Percentiles rank a stretch among this genome's conserved stretches.
Conservation (phyloP, 1,140 invertebrate genomes). For the Magallana ariakensis region DNA sequence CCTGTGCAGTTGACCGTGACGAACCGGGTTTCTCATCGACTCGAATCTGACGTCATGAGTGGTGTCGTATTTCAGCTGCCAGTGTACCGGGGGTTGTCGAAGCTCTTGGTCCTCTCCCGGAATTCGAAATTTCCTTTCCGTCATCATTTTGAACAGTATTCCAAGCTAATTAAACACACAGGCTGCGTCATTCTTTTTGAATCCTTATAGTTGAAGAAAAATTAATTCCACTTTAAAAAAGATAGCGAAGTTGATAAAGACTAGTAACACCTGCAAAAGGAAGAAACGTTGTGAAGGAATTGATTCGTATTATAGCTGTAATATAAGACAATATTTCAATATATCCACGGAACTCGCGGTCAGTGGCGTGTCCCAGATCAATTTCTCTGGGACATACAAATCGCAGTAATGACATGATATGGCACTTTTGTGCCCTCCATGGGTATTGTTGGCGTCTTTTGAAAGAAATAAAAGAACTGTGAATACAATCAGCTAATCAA, state of each 20-base stretch:
- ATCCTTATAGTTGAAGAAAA: neutral
- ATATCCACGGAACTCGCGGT: neutral
- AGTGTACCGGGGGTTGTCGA: neutral
- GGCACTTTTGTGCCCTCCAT: neutral
- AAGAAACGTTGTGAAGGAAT: neutral
- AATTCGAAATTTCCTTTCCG: conserved; percentile 20
- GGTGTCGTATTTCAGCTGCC: conserved; percentile 38
- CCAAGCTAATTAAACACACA: neutral
- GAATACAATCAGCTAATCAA: conserved; percentile 17
- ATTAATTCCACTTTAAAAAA: too few species aligned
- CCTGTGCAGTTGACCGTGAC: conserved; percentile 32
- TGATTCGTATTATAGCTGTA: neutral
- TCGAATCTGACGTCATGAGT: conserved; percentile 42
- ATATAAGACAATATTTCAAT: neutral
- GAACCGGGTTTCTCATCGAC: conserved; percentile 22
- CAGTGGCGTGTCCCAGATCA: neutral
- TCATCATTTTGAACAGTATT: conserved; percentile 8
- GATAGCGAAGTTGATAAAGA: neutral
- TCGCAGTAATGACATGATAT: neutral
- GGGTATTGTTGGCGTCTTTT: neutral
- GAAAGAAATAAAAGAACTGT: conserved; percentile 1
- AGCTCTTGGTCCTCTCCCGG: conserved; percentile 32
- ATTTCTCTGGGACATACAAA: neutral
- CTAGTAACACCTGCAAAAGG: neutral
- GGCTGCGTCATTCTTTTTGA: neutral